A percentile compares a stretch with the other conserved stretches of the same genome.
phyloP scores from a whole-genome alignment of 2,888 invertebrate species.

The Rhagium mordax region DNA sequence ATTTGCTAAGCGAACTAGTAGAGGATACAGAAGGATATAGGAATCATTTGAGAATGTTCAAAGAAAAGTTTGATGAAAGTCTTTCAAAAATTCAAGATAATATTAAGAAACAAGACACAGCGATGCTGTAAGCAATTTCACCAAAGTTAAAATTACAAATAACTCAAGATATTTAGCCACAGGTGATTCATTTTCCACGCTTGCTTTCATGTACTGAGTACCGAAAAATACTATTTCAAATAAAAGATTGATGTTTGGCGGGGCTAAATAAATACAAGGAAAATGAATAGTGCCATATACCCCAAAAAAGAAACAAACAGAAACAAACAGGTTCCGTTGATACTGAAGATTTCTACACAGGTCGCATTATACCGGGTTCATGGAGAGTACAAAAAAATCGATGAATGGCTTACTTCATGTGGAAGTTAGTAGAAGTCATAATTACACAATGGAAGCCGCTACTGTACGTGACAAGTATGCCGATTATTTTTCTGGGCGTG shows the following conservation, averaged over 20 bases:
- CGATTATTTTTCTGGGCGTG: slow-evolving; percentile 47
- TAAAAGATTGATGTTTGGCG: too few species aligned
- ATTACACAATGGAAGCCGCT: slow-evolving; percentile 35
- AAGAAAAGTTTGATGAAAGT: slow-evolving; percentile 39
- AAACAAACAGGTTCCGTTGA: slow-evolving; percentile 38
- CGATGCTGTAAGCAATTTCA: slow-evolving; percentile 24
- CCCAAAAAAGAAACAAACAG: too few species aligned
- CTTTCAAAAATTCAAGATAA: slow-evolving; percentile 30
- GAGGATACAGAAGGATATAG: slow-evolving; percentile 49
- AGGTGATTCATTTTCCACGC: not conserved
- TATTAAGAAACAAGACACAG: slow-evolving; percentile 36
- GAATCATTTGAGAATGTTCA: slow-evolving; percentile 44
- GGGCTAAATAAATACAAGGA: too few species aligned
- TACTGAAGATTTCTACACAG: slow-evolving; percentile 41
- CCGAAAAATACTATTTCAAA: not conserved
- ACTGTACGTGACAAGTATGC: slow-evolving; percentile 32
- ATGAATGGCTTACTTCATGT: slow-evolving; percentile 42
- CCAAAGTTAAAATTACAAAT: not conserved
- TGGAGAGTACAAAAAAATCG: slow-evolving; percentile 44
- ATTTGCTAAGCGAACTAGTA: slow-evolving; percentile 51
- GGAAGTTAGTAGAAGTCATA: slow-evolving; percentile 36
- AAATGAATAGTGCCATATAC: too few species aligned
- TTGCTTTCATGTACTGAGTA: not conserved
- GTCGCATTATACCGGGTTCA: slow-evolving; percentile 44
- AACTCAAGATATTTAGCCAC: not conserved